Evolutionary conservation across 2,113 vertebrate genomes (phyloP).

Genomic region (Aegotheles bennettii): DNA sequence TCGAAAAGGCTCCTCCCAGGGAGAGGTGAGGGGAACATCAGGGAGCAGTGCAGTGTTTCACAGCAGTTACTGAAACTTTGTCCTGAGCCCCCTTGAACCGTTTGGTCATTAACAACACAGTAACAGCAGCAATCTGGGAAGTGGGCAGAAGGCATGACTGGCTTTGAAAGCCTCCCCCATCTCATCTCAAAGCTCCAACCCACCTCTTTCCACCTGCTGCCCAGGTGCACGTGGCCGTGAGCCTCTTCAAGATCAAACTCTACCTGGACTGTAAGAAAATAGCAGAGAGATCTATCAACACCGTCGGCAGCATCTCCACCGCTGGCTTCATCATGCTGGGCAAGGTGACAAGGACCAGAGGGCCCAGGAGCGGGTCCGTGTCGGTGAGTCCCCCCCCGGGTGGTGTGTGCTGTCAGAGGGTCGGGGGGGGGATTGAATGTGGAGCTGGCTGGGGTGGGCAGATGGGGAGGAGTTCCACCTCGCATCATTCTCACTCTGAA

Average conservation of each 20-base stretch:
- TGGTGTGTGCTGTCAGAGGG: fast-evolving
- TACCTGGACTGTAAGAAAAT: conserved; percentile 88
- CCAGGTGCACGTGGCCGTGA: conserved; percentile 88
- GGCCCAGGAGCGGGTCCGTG: conserved; percentile 84
- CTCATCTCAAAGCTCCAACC: fast-evolving
- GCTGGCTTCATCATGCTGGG: conserved; percentile 88
- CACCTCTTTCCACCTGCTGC: neutral
- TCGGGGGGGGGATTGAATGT: neutral
- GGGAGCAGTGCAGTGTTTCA: neutral
- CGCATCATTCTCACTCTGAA: fast-evolving
- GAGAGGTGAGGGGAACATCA: neutral
- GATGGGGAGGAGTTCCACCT: neutral
- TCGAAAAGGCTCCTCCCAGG: neutral
- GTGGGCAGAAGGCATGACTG: neutral
- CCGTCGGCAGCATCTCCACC: conserved; percentile 72
- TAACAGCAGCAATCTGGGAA: neutral
- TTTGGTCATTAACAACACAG: neutral
- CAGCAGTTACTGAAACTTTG: neutral
- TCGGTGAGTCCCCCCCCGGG: conserved; percentile 69
- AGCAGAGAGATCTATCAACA: conserved; percentile 77
- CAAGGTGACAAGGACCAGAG: conserved; percentile 82
- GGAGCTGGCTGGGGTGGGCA: neutral
- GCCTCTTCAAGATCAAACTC: conserved; percentile 80
- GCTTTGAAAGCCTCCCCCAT: neutral
- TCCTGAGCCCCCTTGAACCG: neutral